Evolutionary conservation across 35 echinoderm and acorn worm genomes (phyloP).

Genomic region (Heliocidaris tuberculata): DNA sequence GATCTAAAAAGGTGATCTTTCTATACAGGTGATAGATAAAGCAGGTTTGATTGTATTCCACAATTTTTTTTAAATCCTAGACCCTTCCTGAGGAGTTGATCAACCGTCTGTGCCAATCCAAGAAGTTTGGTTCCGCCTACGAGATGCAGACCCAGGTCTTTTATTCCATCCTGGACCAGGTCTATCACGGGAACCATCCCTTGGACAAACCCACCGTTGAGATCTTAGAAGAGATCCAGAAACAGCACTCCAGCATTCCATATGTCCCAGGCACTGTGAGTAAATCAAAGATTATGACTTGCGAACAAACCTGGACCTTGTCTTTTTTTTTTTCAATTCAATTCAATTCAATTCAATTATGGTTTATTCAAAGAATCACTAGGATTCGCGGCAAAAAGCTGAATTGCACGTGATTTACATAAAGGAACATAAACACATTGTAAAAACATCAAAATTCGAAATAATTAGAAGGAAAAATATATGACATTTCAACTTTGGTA

Average conservation of each 20-base stretch:
- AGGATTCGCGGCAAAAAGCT: no score
- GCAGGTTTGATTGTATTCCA: background rate
- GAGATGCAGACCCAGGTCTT: conserved; percentile 89
- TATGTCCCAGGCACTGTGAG: conserved; percentile 89
- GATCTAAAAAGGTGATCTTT: no score
- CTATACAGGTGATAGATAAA: no score
- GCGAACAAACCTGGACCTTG: background rate
- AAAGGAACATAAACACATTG: no score
- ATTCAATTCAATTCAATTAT: no score
- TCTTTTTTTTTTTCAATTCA: background rate
- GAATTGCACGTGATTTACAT: no score
- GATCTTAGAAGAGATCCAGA: conserved; percentile 82
- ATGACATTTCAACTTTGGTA: no score
- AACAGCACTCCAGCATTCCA: conserved; percentile 79
- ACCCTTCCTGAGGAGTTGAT: conserved; percentile 96
- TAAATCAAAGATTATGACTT: conserved; percentile 6
- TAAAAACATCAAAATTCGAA: no score
- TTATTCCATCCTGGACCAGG: conserved; percentile 91
- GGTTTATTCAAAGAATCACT: no score
- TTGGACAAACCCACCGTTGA: conserved; percentile 84
- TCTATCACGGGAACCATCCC: conserved; percentile 78
- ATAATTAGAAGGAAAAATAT: no score
- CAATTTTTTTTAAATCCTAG: conserved; percentile 36
- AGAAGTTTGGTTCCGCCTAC: conserved; percentile 93
- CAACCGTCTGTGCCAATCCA: conserved; percentile 79